Conservation (phyloP, 2,888 invertebrate species). For the Hydrotaea cyrtoneurina region DNA sequence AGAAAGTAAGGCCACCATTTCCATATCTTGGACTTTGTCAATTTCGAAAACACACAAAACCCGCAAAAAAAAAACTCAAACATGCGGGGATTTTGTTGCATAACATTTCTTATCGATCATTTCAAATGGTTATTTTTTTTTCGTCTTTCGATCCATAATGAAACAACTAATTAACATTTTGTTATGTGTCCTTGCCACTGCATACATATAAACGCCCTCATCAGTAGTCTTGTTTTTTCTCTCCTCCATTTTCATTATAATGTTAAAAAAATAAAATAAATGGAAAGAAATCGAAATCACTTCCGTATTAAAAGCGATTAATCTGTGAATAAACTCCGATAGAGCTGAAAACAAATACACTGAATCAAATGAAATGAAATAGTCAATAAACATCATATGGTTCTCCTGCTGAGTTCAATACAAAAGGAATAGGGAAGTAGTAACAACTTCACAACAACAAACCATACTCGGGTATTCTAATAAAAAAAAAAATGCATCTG, state of each 20-base stretch:
- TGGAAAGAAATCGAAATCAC: constrained; percentile 57
- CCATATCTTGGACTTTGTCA: too few relatives aligned
- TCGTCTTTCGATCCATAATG: not conserved
- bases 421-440: not conserved
- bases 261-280: not conserved
- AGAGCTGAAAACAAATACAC: not conserved
- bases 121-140: not conserved
- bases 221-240: constrained; percentile 1
- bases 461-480: constrained; percentile 26
- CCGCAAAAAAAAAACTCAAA: not conserved
- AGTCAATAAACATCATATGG: constrained; percentile 46
- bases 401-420: constrained; percentile 55
- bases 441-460: not conserved
- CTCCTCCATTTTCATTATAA: not conserved
- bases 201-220: constrained; percentile 37
- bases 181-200: constrained; percentile 4
- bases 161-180: constrained; percentile 17
- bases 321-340: constrained; percentile 38
- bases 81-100: not conserved
- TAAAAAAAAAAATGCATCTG: constrained; percentile 61
- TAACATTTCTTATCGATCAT: not conserved
- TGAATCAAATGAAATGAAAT: constrained; percentile 21
- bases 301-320: constrained; percentile 65
- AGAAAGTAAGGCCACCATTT: too few relatives aligned
- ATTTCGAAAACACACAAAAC: too few relatives aligned